Base-by-base conservation (phyloP, 2,888 invertebrate genomes). In the Torymus tubicola region DNA sequence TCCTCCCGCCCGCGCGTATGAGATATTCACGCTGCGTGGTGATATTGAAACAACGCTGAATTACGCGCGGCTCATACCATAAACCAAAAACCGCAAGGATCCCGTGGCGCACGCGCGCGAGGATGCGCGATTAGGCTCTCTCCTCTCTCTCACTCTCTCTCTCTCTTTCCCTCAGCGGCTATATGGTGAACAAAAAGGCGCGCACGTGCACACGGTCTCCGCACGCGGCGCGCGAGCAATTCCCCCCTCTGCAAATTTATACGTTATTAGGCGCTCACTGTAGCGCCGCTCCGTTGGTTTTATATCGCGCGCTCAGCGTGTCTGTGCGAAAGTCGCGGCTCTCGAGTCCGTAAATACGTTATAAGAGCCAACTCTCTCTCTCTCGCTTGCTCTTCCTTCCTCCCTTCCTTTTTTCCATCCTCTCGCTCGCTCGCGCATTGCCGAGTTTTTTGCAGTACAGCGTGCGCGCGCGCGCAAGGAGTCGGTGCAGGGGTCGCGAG, bases 401-500 rank as follows among this genome's bases (percentile, higher is more conserved):
- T 53, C 16, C 18, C 57, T 14, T 24, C 13, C 55, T 13, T 11
- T 63, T 31, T n/a, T 21, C 42, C 42, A 18, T 42, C 42, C 57
- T 53, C 31, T 50, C 2, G n/a, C 53, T 52, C 55, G 13, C 61
- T 8, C 67, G 50, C 52, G 21, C 68, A 21, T 67, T 18, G 11
- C 42, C 68, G 8, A 14, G n/a, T 12, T 61, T 60, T 61, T 68
- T 55, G 18, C 63, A 4, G 53, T 21, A 53, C 0, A 50, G 42
- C 21, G 21, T 13, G 42, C 42, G 21, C n/a, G 42, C 42, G 8
- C 18, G 50, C 53, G 60, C 67, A 53, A 61, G 67, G 50, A 67
- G 60, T 71, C 68, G 82, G 83, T 77, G 83, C 64, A 82, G 81
- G 84, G 84, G 84, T 84, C 77, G 81, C 80, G 75, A 83, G 81